A percentile compares a stretch with the other conserved stretches of the same genome.
Evolutionary conservation across 2,797 vertebrate genomes (phyloP).

Genomic region (Lithobates pipiens): DNA sequence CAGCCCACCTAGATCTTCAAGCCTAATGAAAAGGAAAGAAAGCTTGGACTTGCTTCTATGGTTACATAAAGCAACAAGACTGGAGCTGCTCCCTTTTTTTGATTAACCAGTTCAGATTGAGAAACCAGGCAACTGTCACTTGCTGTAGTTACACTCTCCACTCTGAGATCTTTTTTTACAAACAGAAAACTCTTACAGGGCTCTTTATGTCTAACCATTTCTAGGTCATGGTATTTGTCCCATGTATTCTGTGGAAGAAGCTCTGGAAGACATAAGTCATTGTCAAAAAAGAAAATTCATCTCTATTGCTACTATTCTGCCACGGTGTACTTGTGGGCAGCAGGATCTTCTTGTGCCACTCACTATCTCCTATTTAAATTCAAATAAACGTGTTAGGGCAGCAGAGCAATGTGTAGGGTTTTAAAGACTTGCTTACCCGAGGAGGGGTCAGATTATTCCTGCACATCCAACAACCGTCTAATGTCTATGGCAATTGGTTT

Average conservation of each 20-base stretch:
- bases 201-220: not conserved
- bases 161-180: not conserved
- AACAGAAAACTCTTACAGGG: not conserved
- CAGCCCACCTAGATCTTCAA: not conserved
- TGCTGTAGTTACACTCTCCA: not conserved
- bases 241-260: not conserved
- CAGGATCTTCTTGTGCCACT: no score
- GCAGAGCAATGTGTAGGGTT: no score
- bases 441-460: no score
- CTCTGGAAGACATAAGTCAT: not conserved
- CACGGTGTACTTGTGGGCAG: no score
- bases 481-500: no score
- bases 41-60: slow-evolving; percentile 59
- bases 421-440: no score
- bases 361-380: no score
- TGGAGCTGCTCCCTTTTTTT: slow-evolving; percentile 44
- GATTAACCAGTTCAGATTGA: slow-evolving; percentile 53
- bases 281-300: no score
- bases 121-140: slow-evolving; percentile 52
- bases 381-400: no score
- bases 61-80: slow-evolving; percentile 61
- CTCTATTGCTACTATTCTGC: no score
- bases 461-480: no score
- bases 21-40: slow-evolving; percentile 8
- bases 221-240: not conserved